A percentile compares a stretch with the other conserved stretches of the same genome.
These are phyloP conservation scores for Streptopelia turtur DNA, from an alignment of 2,797 vertebrate species.

Conservation along the genomic window DNA sequence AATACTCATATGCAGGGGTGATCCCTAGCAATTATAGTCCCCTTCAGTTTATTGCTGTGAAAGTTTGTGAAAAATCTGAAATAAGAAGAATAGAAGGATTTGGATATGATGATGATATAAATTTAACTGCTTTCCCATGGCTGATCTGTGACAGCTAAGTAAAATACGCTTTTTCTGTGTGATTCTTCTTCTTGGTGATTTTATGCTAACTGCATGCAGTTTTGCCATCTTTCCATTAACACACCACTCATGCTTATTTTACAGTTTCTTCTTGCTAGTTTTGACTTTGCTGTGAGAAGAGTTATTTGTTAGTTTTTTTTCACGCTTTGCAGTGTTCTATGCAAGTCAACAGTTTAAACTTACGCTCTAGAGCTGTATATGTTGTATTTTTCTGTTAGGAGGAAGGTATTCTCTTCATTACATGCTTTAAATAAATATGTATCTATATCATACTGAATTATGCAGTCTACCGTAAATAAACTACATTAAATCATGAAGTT, in stretches of 20 bases:
- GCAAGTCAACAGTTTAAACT: background rate
- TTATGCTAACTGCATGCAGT: conserved; percentile 79
- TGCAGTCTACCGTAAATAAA: background rate
- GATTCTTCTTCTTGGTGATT: conserved; percentile 70
- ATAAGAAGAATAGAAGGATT: conserved; percentile 58
- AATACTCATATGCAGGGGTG: conserved; percentile 24
- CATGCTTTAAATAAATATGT: background rate
- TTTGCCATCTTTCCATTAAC: conserved; percentile 73
- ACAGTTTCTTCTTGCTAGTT: conserved; percentile 12
- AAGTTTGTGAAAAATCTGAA: conserved; percentile 66
- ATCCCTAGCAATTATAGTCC: background rate
- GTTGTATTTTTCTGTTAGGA: background rate
- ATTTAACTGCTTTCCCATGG: conserved; percentile 56
- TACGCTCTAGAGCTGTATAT: background rate
- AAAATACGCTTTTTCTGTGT: conserved; percentile 54
- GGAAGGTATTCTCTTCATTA: background rate
- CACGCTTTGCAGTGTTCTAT: background rate
- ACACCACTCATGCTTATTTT: conserved; percentile 10
- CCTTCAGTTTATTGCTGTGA: conserved; percentile 17
- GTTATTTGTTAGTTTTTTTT: background rate
- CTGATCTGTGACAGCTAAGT: conserved; percentile 68
- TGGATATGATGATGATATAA: conserved; percentile 42
- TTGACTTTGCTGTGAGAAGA: conserved; percentile 48
- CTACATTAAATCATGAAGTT: background rate
- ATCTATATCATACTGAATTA: background rate